Evolutionary conservation across 2,888 invertebrate species (phyloP), one percentile per base, ranked within the genome.

Genomic region (Bombylius discolor): DNA sequence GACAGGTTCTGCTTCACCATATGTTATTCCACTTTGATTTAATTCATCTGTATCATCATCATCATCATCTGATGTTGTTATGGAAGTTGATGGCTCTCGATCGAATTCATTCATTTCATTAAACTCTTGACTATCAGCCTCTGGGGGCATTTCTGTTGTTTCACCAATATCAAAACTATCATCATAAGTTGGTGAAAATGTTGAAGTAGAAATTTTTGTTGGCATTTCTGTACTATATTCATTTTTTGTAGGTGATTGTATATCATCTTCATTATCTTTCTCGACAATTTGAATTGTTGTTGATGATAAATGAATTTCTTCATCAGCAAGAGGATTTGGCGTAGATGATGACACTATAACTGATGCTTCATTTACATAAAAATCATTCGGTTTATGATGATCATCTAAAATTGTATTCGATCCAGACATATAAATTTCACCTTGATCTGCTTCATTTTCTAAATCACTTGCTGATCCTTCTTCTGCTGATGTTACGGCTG

Each of bases 1-100:
- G 54, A 83, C 77, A 0, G 85, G 81, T 57, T 85, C 85, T 12
- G 84, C 81, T 1, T 77, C 74, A 4, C 77, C 78, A 63, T 82
- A 80, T 8, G 80, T 77, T 45, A 81, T 81, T 39, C 78, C 78
- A 62, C 81, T 82, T 52, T 81, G 79, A 8, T 72, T 76, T 55
- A 71, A 76, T 23, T 23, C 23, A 23, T 23, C 23, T 23, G 23
- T 23, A 23, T 23, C 23, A 3, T 23, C 23, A 23, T 23, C 23
- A 59, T 79, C 78, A 57, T 76, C 76, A 11, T 64, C 7, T 13
- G 45, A 9, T 13, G 34, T 11, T 47, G 46, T 23, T 23, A 23
- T 23, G 23, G 23, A 23, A 23, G 51, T 47, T 56, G 53, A 5
- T 56, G 57, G 23, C 3, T 23, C 23, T 23, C 23, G 23, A 23